These are phyloP conservation scores for Pterocles orientalis DNA, from an alignment of 2,113 vertebrate species.

Conservation along the genomic window DNA sequence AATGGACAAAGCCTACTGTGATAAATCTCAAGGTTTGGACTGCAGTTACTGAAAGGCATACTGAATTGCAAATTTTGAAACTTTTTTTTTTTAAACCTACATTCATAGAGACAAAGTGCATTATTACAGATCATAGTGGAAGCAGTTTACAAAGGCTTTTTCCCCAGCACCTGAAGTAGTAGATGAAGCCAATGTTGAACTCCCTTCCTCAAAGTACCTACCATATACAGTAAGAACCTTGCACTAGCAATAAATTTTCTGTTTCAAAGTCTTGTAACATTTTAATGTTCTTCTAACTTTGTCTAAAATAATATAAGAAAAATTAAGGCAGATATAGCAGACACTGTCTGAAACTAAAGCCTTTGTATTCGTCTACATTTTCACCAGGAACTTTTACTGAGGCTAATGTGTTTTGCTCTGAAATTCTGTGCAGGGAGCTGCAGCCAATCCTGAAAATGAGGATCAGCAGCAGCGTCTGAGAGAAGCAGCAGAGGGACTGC, in stretches of 20 bases:
- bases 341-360: neutral
- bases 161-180: neutral
- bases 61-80: neutral
- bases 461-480: conserved; percentile 95
- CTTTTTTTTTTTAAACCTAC: neutral
- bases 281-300: neutral
- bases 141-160: neutral
- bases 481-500: conserved; percentile 93
- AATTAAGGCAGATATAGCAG: neutral
- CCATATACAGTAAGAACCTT: neutral
- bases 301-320: neutral
- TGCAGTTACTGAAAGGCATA: neutral
- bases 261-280: neutral
- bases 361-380: neutral
- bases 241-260: neutral
- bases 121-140: neutral
- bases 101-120: neutral
- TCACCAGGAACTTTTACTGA: neutral
- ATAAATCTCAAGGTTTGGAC: neutral
- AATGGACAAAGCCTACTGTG: neutral
- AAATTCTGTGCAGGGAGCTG: conserved; percentile 84
- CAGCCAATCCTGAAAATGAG: conserved; percentile 96
- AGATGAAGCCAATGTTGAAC: neutral
- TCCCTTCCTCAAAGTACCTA: neutral
- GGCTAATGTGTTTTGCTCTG: neutral